Base-by-base conservation (phyloP, 2,888 invertebrate genomes). In the Stenurella melanura region DNA sequence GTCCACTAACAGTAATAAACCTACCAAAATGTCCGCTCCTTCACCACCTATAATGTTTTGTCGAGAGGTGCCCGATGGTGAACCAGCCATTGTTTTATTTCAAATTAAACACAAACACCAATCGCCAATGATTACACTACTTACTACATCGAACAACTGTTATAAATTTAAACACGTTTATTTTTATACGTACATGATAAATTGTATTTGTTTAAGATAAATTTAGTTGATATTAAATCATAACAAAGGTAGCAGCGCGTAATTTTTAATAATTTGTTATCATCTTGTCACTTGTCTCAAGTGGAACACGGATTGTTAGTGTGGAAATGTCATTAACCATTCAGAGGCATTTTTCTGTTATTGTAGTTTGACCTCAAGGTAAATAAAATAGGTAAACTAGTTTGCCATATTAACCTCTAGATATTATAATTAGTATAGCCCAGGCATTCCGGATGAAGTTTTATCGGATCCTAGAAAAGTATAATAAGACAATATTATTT, bases 11-110 rank as follows among this genome's bases (percentile, higher is more conserved):
- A 34, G 7, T 34, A 34, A 50, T 6, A n/a, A 15, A 50, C 42
- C 42, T 42, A 82, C 82, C 78, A 83, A 67, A 77, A 83, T 81
- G 4, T 79, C 74, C 15, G 81, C 7, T 38, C 75, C 78, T 72
- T 77, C 75, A 17, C 80, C 80, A 57, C 64, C 60, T 42, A 83
- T 82, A 18, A 68, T 77, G 57, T 83, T 83, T 50, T 15, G 15
- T 18, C 71, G n/a, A 17, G 34, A 54, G 6, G 50, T 0, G n/a
- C 15, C 30, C 18, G 30, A 18, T 0, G 18, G 4, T n/a, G 69
- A 54, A 26, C 21, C n/a, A 30, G 30, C 57, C 57, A 68, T 56
- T 68, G 10, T 30, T 56, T 38, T 50, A 15, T 50, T 50, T n/a
- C n/a, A 15, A 50, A n/a, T 50, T 50, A 50, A 50, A 50, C 50